These are phyloP conservation scores for Oceanodroma tethys DNA, from an alignment of 2,113 vertebrate genomes.

Conservation along the genomic window DNA sequence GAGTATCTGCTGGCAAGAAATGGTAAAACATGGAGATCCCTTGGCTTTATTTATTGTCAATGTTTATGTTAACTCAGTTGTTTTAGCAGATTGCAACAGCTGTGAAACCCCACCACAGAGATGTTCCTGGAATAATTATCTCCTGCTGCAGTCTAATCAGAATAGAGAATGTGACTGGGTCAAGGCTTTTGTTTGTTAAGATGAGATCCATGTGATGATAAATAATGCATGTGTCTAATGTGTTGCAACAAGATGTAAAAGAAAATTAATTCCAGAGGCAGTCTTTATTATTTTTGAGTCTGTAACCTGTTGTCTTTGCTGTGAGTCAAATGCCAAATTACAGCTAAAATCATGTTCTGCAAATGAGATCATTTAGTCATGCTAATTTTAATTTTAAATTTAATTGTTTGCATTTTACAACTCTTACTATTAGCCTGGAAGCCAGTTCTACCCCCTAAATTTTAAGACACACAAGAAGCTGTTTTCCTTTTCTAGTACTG, in stretches of 20 bases:
- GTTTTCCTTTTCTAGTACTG: not conserved
- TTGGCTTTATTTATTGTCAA: not conserved
- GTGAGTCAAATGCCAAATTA: constrained; percentile 37
- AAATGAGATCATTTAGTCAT: constrained; percentile 53
- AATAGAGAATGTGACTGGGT: not conserved
- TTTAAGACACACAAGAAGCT: not conserved
- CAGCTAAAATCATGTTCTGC: constrained; percentile 36
- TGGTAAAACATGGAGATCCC: not conserved
- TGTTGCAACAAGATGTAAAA: constrained; percentile 33
- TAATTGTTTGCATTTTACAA: constrained; percentile 45
- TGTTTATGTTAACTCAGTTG: not conserved
- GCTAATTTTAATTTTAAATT: constrained; percentile 59
- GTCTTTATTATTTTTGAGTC: constrained; percentile 34
- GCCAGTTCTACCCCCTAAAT: not conserved
- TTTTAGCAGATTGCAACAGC: not conserved
- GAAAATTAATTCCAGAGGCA: constrained; percentile 50
- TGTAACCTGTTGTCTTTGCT: constrained; percentile 17
- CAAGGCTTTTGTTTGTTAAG: constrained; percentile 23
- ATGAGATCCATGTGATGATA: constrained; percentile 11
- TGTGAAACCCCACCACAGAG: not conserved
- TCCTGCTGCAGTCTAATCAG: not conserved
- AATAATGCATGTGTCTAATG: constrained; percentile 35
- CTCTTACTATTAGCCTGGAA: not conserved
- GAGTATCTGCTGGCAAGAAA: not conserved
- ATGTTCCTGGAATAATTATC: constrained; percentile 23